phyloP scores from a whole-genome alignment of 2,888 invertebrate species.

The Cloeon dipterum region DNA sequence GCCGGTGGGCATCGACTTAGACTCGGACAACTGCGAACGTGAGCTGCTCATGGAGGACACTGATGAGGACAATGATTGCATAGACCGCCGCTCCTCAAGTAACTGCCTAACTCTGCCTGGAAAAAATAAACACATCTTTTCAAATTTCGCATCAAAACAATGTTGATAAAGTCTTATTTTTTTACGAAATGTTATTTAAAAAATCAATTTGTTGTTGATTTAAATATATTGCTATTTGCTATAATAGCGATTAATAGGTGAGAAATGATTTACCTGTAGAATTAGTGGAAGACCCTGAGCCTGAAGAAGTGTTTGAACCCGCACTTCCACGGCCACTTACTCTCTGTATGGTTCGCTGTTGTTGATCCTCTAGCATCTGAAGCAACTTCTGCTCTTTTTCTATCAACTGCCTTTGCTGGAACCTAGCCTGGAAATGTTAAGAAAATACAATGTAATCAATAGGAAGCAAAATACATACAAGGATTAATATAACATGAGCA shows the following conservation, averaged over 20 bases:
- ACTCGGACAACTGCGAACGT: conserved; percentile 6
- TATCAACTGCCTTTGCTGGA: conserved; percentile 59
- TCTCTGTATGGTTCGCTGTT: conserved; percentile 36
- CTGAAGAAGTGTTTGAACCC: conserved; percentile 18
- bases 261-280: conserved; percentile 12
- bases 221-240: too few species aligned
- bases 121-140: too few species aligned
- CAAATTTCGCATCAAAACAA: too few species aligned
- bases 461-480: too few species aligned
- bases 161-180: too few species aligned
- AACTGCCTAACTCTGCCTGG: conserved; percentile 49
- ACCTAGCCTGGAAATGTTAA: conserved; percentile 55
- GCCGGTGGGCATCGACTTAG: conserved; percentile 10
- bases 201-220: too few species aligned
- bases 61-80: neutral
- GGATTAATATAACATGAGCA: neutral
- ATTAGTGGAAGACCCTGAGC: conserved; percentile 10
- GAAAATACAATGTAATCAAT: too few species aligned
- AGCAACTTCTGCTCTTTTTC: conserved; percentile 58
- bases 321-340: conserved; percentile 15
- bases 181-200: too few species aligned
- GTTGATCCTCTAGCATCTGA: conserved; percentile 41
- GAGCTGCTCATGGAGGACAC: conserved; percentile 2
- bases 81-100: conserved; percentile 50
- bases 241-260: too few species aligned